Conservation (phyloP, 64 coral and sea anemone species). For the Dendronephthya gigantea region DNA sequence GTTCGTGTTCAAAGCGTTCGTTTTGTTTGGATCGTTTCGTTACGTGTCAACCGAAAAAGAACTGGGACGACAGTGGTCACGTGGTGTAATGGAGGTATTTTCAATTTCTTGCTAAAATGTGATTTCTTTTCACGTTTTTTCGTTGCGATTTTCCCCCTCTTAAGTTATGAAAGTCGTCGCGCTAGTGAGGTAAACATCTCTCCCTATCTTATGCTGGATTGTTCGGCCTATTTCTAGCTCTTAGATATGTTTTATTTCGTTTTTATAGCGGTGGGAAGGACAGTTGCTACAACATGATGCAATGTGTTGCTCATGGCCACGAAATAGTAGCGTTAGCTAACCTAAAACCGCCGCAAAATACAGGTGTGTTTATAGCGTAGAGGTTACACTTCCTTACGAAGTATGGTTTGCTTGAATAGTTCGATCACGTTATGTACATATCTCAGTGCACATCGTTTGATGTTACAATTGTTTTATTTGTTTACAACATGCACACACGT, state of each 20-base stretch:
- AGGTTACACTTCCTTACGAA: too few species aligned
- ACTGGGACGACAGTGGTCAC: not conserved
- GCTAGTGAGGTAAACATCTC: conserved; percentile 48
- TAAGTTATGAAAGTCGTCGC: conserved; percentile 74
- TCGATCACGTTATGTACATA: too few species aligned
- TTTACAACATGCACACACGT: too few species aligned
- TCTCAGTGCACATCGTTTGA: too few species aligned
- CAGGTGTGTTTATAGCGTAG: conserved; percentile 44
- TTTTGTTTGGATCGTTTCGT: too few species aligned
- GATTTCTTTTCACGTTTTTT: not conserved
- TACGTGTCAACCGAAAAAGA: not conserved
- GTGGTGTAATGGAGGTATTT: not conserved
- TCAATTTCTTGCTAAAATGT: not conserved
- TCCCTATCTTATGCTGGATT: not conserved
- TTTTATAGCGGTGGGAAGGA: conserved; percentile 84
- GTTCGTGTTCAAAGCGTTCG: too few species aligned
- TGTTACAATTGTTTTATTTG: too few species aligned
- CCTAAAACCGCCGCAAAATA: conserved; percentile 54
- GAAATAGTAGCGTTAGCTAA: conserved; percentile 83
- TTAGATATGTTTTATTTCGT: not conserved
- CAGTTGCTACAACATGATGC: conserved; percentile 98
- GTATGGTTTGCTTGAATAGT: too few species aligned
- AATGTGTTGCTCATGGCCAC: conserved; percentile 78
- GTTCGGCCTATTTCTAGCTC: not conserved
- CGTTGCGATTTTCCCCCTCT: too few species aligned